Evolutionary conservation across 2,113 vertebrate genomes (phyloP).

Genomic region (Centrocercus urophasianus): DNA sequence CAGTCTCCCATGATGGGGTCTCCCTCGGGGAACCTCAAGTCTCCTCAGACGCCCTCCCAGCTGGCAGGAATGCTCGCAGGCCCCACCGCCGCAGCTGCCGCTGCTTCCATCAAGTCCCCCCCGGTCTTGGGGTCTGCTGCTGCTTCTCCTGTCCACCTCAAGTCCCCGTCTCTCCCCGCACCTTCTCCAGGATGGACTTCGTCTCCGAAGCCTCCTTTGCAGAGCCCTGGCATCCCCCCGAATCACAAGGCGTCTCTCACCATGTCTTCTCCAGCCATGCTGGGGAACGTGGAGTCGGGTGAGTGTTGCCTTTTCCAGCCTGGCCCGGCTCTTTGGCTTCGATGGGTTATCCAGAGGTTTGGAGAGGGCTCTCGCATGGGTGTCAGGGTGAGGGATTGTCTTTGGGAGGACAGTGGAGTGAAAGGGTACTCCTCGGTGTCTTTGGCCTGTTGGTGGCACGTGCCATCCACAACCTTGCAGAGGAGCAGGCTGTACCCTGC

Average conservation of each 20-base stretch:
- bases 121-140: constrained; percentile 98
- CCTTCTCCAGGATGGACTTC: constrained; percentile 98
- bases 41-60: constrained; percentile 97
- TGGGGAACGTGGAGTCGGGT: constrained; percentile 94
- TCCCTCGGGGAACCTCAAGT: constrained; percentile 97
- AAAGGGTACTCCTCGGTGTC: background rate
- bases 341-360: rapidly evolving
- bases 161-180: constrained; percentile 96
- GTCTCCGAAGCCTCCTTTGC: constrained; percentile 97
- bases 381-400: rapidly evolving
- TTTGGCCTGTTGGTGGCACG: background rate
- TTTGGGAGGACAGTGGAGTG: rapidly evolving
- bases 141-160: constrained; percentile 98
- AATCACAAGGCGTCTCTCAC: constrained; percentile 91
- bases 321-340: rapidly evolving
- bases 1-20: constrained; percentile 98
- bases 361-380: background rate
- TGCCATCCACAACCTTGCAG: background rate
- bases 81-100: constrained; percentile 87
- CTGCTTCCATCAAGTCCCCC: constrained; percentile 96
- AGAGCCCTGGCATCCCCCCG: constrained; percentile 95
- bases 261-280: constrained; percentile 96
- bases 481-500: rapidly evolving
- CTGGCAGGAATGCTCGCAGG: constrained; percentile 95
- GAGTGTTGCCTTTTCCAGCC: background rate